Evolutionary conservation across 2,113 vertebrate species (phyloP), one percentile per base, ranked within the genome.

Genomic region (Aplodontia rufa): DNA sequence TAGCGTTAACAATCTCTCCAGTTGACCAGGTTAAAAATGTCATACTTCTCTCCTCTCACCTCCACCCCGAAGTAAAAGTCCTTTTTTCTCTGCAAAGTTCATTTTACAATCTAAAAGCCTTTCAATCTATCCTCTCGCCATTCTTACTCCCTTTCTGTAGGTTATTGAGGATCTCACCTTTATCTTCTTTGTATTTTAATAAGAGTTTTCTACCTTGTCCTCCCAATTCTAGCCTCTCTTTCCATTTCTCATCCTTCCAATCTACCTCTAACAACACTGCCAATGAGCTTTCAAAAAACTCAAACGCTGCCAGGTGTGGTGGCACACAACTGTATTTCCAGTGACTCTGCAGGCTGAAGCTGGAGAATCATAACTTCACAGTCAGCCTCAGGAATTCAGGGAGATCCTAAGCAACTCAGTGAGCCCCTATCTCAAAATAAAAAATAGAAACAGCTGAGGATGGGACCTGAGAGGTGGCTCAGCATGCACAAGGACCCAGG

Each of bases 51-150:
- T 90, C 62, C 69, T 87, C 72, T 84, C 26, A 58, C 16, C 40
- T 91, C 62, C 20, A 91, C 32, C 49, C 53, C n/a, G 68, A 64
- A 93, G 64, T 60, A 91, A 82, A 71, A 71, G 30, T 40, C 60
- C 71, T 49, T 72, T 13, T 55, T 84, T 79, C 87, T 80, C 80
- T 40, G 53, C 58, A 91, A 74, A 79, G 72, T 28, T 94, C 64
- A 68, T 75, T 93, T 91, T 68, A 88, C 26, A 88, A 80, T 60
- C 47, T 47, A 79, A 88, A 96, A 91, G n/a, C 17, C 64, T 91
- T 72, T 91, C n/a, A 88, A 75, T 85, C 49, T 45, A 79, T 51
- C 51, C 78, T 32, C n/a, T 60, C 60, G 80, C 58, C 26, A 94
- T 89, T 92, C 32, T 51, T 93, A 84, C 6, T 69, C 32, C 9